Evolutionary conservation across 2,888 invertebrate species (phyloP).

Genomic region (Dryobotodes eremita): DNA sequence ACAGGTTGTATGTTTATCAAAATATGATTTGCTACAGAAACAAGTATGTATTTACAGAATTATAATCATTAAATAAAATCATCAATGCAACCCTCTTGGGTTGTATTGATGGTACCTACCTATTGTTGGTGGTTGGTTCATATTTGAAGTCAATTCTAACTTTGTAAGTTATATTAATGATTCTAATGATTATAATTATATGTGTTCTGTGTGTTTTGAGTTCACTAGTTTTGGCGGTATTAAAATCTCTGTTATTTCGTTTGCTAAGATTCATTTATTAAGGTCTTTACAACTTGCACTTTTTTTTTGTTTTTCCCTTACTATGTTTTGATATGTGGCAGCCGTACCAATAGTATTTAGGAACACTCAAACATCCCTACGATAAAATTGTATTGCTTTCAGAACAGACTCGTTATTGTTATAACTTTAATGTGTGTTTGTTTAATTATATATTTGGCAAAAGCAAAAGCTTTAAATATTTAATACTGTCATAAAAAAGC

Average conservation of each 20-base stretch:
- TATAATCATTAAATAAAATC: background rate
- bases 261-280: background rate
- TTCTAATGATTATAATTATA: background rate
- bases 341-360: conserved; percentile 8
- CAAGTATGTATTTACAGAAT: background rate
- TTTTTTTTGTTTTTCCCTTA: background rate
- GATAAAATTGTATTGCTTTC: conserved; percentile 39
- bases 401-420: conserved; percentile 31
- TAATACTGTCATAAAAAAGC: background rate
- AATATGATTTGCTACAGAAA: background rate
- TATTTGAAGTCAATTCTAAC: background rate
- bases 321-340: conserved; percentile 1
- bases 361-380: conserved; percentile 13
- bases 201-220: background rate
- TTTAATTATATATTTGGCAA: background rate
- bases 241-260: background rate
- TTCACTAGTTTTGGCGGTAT: background rate
- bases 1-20: background rate
- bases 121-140: no score
- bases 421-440: background rate
- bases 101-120: no score
- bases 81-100: no score
- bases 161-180: background rate
- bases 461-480: background rate
- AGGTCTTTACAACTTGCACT: background rate